These are phyloP conservation scores for Automeris io DNA, from an alignment of 2,888 invertebrate genomes.

Conservation along the genomic window DNA sequence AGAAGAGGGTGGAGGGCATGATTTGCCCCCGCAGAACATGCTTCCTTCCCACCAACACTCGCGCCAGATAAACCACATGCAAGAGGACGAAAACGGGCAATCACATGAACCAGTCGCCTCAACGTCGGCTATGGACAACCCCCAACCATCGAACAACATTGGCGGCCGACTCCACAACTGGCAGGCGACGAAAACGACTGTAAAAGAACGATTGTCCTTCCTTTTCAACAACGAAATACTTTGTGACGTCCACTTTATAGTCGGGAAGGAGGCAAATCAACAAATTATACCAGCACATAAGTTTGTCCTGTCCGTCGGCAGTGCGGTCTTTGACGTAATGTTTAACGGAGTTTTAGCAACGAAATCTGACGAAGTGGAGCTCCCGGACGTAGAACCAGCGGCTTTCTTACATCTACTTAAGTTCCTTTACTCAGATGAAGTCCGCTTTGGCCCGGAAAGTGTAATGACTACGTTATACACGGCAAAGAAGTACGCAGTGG, in stretches of 20 bases:
- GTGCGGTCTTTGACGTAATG: constrained; percentile 92
- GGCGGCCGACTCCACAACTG: constrained; percentile 78
- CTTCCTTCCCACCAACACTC: constrained; percentile 66
- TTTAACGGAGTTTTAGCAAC: constrained; percentile 87
- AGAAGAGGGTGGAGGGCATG: constrained; percentile 53
- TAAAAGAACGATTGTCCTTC: constrained; percentile 85
- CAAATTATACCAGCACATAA: constrained; percentile 87
- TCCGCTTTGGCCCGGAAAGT: constrained; percentile 88
- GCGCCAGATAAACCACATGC: constrained; percentile 39
- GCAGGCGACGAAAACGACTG: constrained; percentile 85
- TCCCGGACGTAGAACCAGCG: constrained; percentile 90
- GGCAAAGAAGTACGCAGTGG: constrained; percentile 92
- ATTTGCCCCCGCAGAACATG: constrained; percentile 71
- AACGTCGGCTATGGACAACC: constrained; percentile 52
- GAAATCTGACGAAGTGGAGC: constrained; percentile 82
- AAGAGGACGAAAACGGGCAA: constrained; percentile 51
- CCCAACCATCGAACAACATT: constrained; percentile 58
- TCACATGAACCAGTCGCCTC: constrained; percentile 45
- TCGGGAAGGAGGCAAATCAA: constrained; percentile 82
- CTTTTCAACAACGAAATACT: constrained; percentile 70
- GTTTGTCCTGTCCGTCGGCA: constrained; percentile 87
- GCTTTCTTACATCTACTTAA: constrained; percentile 86
- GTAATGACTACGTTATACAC: constrained; percentile 92
- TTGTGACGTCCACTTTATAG: constrained; percentile 86
- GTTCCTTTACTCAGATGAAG: constrained; percentile 88